Evolutionary conservation across 2,113 vertebrate genomes (phyloP).

Genomic region (Ciconia stormi): DNA sequence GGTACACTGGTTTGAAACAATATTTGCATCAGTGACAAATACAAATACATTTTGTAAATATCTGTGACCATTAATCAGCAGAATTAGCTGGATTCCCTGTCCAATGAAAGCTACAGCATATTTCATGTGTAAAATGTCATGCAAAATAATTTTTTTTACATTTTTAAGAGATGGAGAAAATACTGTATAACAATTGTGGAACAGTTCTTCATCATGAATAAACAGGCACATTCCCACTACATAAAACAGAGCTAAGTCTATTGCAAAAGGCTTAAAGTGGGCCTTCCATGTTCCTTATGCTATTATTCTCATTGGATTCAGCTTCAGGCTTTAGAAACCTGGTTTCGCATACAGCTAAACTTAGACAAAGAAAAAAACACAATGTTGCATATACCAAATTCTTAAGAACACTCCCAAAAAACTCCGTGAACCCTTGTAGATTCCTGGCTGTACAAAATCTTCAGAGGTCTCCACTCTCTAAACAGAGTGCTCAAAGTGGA

Average conservation of each 20-base stretch:
- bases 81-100: not conserved
- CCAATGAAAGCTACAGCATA: not conserved
- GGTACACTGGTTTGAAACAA: not conserved
- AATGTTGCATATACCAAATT: not conserved
- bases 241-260: not conserved
- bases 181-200: not conserved
- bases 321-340: not conserved
- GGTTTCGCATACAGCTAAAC: not conserved
- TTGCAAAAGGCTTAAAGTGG: not conserved
- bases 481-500: not conserved
- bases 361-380: not conserved
- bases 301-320: not conserved
- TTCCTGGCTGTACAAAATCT: not conserved
- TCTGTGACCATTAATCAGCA: not conserved
- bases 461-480: not conserved
- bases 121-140: not conserved
- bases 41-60: not conserved
- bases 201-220: not conserved
- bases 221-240: not conserved
- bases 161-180: not conserved
- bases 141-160: not conserved
- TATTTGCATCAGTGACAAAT: not conserved
- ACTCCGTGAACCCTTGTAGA: not conserved
- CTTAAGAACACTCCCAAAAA: not conserved
- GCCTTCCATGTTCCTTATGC: not conserved